These are phyloP conservation scores for Diadromus collaris DNA, from an alignment of 2,888 invertebrate species.

Conservation along the genomic window DNA sequence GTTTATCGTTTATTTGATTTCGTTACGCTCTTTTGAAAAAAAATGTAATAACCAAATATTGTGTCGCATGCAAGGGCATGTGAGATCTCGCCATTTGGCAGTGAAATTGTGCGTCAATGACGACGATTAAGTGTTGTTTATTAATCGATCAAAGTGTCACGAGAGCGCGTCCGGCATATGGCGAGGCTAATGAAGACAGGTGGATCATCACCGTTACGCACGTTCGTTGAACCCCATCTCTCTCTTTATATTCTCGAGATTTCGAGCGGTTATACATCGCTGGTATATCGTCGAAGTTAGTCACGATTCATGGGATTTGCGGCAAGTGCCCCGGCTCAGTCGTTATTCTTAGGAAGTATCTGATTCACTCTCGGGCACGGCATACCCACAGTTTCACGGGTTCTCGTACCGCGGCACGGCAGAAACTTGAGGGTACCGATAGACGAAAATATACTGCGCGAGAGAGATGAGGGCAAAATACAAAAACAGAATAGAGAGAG, in stretches of 20 bases:
- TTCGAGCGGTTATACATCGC: constrained; percentile 17
- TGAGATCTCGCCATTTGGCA: constrained; percentile 34
- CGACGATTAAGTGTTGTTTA: constrained; percentile 19
- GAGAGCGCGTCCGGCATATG: neutral
- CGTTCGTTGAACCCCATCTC: constrained; percentile 47
- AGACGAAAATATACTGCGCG: constrained; percentile 47
- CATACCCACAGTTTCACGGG: constrained; percentile 42
- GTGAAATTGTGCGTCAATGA: constrained; percentile 18
- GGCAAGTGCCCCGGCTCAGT: constrained; percentile 55
- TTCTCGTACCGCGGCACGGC: constrained; percentile 27
- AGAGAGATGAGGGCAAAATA: constrained; percentile 23
- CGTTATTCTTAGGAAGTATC: constrained; percentile 66
- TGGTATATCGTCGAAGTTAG: constrained; percentile 50
- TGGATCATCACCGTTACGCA: constrained; percentile 27
- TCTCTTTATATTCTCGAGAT: constrained; percentile 17
- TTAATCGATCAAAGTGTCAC: constrained; percentile 31
- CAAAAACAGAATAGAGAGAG: constrained; percentile 12
- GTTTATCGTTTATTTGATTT: constrained; percentile 25
- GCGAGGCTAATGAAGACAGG: constrained; percentile 34
- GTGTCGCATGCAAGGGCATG: no score
- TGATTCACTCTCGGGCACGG: constrained; percentile 57
- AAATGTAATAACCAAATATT: neutral
- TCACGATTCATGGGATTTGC: constrained; percentile 59
- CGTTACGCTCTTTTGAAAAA: constrained; percentile 45
- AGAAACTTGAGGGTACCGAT: constrained; percentile 24